These are phyloP conservation scores for Pithys albifrons DNA, from an alignment of 2,113 vertebrate species.

Conservation along the genomic window DNA sequence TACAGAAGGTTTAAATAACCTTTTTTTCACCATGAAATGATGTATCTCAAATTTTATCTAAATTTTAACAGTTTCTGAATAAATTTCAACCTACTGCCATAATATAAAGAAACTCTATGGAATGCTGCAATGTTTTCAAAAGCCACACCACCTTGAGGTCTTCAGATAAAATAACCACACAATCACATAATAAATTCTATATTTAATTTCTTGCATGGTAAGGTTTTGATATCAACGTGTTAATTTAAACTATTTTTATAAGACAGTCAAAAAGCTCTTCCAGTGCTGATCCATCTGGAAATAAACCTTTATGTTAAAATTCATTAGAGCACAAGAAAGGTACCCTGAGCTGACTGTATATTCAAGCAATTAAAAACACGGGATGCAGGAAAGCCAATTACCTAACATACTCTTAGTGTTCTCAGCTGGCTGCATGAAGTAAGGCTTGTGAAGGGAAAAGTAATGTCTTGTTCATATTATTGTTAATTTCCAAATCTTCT, in stretches of 20 bases:
- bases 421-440: conserved; percentile 29
- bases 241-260: conserved; percentile 50
- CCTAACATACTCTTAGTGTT: neutral
- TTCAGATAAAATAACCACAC: conserved; percentile 3
- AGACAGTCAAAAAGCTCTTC: conserved; percentile 22
- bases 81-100: neutral
- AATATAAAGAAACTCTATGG: neutral
- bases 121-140: neutral
- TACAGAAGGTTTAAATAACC: neutral
- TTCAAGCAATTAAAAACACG: conserved; percentile 45
- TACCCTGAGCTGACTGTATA: conserved; percentile 33
- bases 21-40: neutral
- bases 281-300: conserved; percentile 21
- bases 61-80: neutral
- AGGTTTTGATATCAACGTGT: neutral
- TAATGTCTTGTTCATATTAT: neutral
- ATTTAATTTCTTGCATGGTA: conserved; percentile 29
- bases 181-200: conserved; percentile 2
- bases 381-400: conserved; percentile 49
- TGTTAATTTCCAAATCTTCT: conserved; percentile 33
- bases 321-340: conserved; percentile 46
- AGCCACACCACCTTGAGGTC: neutral
- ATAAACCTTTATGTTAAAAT: conserved; percentile 44
- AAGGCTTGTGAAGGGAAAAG: conserved; percentile 23
- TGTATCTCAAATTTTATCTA: conserved; percentile 5